Conservation (phyloP, 2,113 vertebrate genomes). For the Gobio gobio region DNA sequence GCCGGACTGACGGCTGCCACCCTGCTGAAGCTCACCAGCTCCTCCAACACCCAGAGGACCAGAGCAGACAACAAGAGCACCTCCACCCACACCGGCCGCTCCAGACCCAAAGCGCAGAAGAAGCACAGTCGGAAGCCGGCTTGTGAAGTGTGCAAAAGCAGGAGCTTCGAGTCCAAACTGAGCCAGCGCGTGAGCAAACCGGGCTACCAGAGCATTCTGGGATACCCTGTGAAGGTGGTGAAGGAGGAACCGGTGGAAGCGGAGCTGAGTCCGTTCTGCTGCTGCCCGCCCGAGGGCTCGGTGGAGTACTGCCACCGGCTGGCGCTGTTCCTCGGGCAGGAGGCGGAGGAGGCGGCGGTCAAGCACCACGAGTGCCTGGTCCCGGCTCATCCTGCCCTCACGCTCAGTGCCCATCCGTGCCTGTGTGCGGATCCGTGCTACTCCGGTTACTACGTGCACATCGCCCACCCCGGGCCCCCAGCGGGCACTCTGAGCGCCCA, state of each 20-base stretch:
- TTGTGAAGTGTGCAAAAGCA: constrained; percentile 79
- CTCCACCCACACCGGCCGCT: too few species aligned
- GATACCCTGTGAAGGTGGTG: constrained; percentile 74
- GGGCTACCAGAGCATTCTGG: constrained; percentile 74
- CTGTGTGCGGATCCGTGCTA: constrained; percentile 79
- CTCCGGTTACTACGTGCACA: constrained; percentile 81
- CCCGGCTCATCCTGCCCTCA: constrained; percentile 70
- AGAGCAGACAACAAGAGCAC: constrained; percentile 62
- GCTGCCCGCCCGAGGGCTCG: constrained; percentile 78
- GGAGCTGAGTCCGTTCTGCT: constrained; percentile 77
- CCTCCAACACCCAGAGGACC: constrained; percentile 72
- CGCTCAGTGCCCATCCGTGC: constrained; percentile 79
- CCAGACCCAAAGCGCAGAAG: constrained; percentile 67
- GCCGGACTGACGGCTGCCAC: constrained; percentile 93
- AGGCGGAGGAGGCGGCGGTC: constrained; percentile 75
- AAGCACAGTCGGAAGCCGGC: constrained; percentile 61
- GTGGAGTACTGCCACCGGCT: constrained; percentile 86
- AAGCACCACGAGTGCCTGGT: constrained; percentile 88
- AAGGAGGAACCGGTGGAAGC: constrained; percentile 78
- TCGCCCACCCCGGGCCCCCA: constrained; percentile 70
- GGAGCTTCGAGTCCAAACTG: constrained; percentile 70
- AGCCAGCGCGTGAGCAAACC: constrained; percentile 66
- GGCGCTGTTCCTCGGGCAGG: constrained; percentile 87
- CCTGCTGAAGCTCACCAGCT: constrained; percentile 90
- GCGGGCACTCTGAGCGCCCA: constrained; percentile 62